phyloP scores from a whole-genome alignment of 1,140 invertebrate species.

The Calosoma granatense region DNA sequence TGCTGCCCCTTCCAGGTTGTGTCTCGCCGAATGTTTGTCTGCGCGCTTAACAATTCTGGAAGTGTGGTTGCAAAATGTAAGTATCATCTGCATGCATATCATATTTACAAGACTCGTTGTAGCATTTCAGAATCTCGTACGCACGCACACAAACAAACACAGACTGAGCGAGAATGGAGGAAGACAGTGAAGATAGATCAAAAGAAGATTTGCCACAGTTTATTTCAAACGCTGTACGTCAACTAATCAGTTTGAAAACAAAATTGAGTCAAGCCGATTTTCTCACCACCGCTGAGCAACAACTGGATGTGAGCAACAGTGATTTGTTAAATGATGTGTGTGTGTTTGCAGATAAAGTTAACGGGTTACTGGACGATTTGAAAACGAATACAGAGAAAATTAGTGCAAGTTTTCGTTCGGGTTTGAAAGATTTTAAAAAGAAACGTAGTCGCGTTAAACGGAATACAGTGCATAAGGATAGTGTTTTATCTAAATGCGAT shows the following conservation, averaged over 20 bases:
- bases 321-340: background rate
- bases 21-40: background rate
- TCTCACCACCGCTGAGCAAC: background rate
- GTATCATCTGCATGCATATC: constrained; percentile 1
- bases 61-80: background rate
- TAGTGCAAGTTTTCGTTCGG: background rate
- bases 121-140: background rate
- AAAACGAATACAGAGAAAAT: background rate
- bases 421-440: background rate
- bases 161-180: background rate
- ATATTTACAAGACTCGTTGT: background rate
- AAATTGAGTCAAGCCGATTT: background rate
- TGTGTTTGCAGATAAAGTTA: background rate
- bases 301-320: background rate
- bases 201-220: background rate
- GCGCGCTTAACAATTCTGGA: background rate
- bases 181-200: background rate
- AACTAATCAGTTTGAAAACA: background rate
- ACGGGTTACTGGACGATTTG: background rate
- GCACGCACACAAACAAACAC: background rate
- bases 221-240: background rate
- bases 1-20: constrained; percentile 3
- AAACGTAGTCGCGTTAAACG: background rate
- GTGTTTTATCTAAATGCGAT: background rate
- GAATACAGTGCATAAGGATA: background rate